A percentile compares a stretch with the other conserved stretches of the same genome.
phyloP scores from a whole-genome alignment of 2,888 invertebrate genomes.

The Hesperia comma region DNA sequence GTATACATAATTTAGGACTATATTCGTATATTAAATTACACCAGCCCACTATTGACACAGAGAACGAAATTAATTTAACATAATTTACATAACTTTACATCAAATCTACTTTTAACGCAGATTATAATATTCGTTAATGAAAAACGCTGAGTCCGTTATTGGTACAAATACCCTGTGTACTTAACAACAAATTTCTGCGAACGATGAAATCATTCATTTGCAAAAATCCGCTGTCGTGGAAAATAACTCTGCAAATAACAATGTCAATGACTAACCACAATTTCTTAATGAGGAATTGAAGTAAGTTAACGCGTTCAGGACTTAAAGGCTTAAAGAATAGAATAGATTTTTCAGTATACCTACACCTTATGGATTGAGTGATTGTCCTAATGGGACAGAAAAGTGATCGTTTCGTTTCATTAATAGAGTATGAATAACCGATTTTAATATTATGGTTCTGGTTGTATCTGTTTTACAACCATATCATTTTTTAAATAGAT shows the following conservation, averaged over 20 bases:
- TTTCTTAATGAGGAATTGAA: slow-evolving; percentile 16
- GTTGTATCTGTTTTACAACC: too few relatives aligned
- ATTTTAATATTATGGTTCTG: too few relatives aligned
- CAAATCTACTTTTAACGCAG: too few relatives aligned
- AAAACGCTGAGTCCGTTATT: not conserved
- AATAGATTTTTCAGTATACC: not conserved
- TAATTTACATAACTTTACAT: too few relatives aligned
- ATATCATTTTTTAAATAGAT: too few relatives aligned
- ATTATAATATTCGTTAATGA: too few relatives aligned
- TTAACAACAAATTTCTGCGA: slow-evolving; percentile 1
- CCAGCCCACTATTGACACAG: too few relatives aligned
- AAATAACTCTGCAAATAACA: slow-evolving; percentile 16
- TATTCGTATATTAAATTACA: too few relatives aligned
- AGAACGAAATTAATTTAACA: too few relatives aligned
- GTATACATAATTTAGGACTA: too few relatives aligned
- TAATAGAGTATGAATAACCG: not conserved
- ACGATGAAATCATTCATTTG: slow-evolving; percentile 18
- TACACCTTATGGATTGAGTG: not conserved
- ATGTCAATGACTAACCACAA: slow-evolving; percentile 23
- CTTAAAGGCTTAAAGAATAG: not conserved
- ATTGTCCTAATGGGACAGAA: not conserved
- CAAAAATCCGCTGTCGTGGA: slow-evolving; percentile 27
- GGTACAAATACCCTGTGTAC: not conserved
- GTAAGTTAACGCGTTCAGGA: not conserved
- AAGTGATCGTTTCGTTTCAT: not conserved